A percentile compares a stretch with the other conserved stretches of the same genome.
These are phyloP conservation scores for Shargacucullia verbasci DNA, from an alignment of 2,888 invertebrate genomes.

Conservation along the genomic window DNA sequence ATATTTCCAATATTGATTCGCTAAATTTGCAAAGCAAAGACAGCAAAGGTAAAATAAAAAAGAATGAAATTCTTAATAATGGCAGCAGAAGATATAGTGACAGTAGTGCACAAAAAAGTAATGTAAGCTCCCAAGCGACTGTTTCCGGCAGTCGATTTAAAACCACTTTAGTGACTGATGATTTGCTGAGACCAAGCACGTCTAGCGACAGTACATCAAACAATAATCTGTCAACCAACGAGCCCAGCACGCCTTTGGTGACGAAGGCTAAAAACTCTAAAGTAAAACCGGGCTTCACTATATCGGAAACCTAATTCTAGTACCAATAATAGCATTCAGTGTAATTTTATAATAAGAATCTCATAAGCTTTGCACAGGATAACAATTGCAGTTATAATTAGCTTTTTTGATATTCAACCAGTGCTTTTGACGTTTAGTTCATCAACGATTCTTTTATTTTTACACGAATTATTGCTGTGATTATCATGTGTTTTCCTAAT, in stretches of 20 bases:
- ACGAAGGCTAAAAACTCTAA: constrained; percentile 76
- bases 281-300: constrained; percentile 79
- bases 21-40: constrained; percentile 72
- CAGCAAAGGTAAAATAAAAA: constrained; percentile 65
- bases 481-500: constrained; percentile 18
- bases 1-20: constrained; percentile 69
- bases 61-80: constrained; percentile 76
- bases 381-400: constrained; percentile 18
- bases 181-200: constrained; percentile 66
- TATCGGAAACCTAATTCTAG: constrained; percentile 63
- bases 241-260: constrained; percentile 65
- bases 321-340: constrained; percentile 38
- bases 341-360: constrained; percentile 38
- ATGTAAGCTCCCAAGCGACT: constrained; percentile 59
- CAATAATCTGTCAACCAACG: constrained; percentile 55
- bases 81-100: constrained; percentile 81
- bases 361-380: constrained; percentile 22
- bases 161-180: constrained; percentile 80
- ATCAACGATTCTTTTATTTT: constrained; percentile 32
- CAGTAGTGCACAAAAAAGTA: constrained; percentile 77
- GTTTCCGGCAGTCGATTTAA: constrained; percentile 78
- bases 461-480: constrained; percentile 38
- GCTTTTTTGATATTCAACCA: constrained; percentile 20
- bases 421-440: constrained; percentile 29
- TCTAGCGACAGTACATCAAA: constrained; percentile 68